A percentile compares a stretch with the other conserved stretches of the same genome.
Evolutionary conservation across 2,113 vertebrate genomes (phyloP).

Genomic region (Rhombomys opimus): DNA sequence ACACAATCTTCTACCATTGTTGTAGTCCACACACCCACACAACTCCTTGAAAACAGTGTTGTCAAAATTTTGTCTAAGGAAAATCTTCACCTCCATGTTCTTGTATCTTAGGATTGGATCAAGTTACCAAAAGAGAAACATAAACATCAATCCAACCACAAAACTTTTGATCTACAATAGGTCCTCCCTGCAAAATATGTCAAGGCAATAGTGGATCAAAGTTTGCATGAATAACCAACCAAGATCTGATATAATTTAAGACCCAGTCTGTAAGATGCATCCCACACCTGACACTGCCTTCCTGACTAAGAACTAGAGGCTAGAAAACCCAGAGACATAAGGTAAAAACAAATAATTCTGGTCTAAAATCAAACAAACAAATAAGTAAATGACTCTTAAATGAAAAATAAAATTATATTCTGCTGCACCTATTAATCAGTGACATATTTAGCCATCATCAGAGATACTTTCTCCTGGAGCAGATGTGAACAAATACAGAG

Average conservation of each 20-base stretch:
- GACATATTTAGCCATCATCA: neutral
- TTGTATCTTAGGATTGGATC: neutral
- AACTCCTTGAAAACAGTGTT: neutral
- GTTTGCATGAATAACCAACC: neutral
- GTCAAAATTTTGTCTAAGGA: neutral
- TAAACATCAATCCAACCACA: neutral
- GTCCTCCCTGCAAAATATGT: neutral
- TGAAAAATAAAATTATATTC: neutral
- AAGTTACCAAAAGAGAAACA: neutral
- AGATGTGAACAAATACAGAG: neutral
- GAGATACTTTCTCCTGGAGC: neutral
- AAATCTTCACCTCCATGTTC: neutral
- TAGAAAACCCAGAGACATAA: neutral
- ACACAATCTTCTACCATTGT: neutral
- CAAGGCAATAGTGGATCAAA: neutral
- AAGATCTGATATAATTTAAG: neutral
- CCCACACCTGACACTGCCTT: neutral
- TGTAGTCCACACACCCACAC: neutral
- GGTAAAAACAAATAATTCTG: neutral
- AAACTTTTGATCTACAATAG: neutral
- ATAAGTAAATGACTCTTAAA: no score
- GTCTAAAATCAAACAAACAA: neutral
- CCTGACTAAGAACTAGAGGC: neutral
- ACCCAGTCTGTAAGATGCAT: neutral
- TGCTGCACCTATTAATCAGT: neutral